Conservation (phyloP, 2,888 invertebrate genomes). For the Agrypnus murinus region DNA sequence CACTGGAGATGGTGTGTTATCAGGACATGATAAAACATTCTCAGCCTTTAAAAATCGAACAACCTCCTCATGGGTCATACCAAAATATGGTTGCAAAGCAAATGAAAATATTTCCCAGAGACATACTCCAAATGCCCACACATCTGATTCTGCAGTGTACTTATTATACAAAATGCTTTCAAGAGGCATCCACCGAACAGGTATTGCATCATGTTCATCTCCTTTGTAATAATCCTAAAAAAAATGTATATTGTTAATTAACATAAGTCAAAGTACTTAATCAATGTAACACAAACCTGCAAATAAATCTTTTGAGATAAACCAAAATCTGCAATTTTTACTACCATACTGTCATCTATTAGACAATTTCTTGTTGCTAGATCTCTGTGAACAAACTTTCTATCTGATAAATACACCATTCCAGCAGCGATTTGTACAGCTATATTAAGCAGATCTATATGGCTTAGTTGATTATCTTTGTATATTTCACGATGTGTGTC, state of each 20-base stretch:
- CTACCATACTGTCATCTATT: slow-evolving; percentile 94
- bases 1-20: slow-evolving; percentile 88
- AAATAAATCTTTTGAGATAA: slow-evolving; percentile 96
- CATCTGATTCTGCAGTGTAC: slow-evolving; percentile 96
- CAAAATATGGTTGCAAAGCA: slow-evolving; percentile 96
- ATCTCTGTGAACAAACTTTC: slow-evolving; percentile 97
- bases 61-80: slow-evolving; percentile 98
- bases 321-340: slow-evolving; percentile 98
- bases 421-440: slow-evolving; percentile 94
- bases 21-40: slow-evolving; percentile 91
- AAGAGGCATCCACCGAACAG: slow-evolving; percentile 98
- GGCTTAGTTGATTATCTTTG: slow-evolving; percentile 81
- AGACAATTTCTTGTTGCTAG: slow-evolving; percentile 96
- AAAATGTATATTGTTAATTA: slow-evolving; percentile 14
- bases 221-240: slow-evolving; percentile 92
- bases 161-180: slow-evolving; percentile 97
- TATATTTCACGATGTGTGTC: slow-evolving; percentile 75
- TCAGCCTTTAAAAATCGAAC: slow-evolving; percentile 96
- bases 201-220: slow-evolving; percentile 95
- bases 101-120: slow-evolving; percentile 98
- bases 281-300: slow-evolving; percentile 70
- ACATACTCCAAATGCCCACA: slow-evolving; percentile 98
- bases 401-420: slow-evolving; percentile 95
- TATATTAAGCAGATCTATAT: slow-evolving; percentile 88
- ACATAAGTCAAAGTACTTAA: background rate